Conservation (phyloP, 2,797 vertebrate species). For the Darevskia nairensis region DNA sequence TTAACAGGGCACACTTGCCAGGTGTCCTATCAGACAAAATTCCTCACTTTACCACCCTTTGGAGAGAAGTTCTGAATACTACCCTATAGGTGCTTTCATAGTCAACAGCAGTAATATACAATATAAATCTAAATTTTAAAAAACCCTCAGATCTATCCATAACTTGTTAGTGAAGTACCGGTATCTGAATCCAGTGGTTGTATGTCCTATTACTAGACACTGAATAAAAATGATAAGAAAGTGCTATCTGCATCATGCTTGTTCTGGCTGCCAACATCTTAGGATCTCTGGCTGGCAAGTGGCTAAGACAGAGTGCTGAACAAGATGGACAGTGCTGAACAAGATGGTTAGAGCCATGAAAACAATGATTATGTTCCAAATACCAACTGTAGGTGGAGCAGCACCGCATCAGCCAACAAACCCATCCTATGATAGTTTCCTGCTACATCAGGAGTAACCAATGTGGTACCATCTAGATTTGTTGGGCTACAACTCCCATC, state of each 20-base stretch:
- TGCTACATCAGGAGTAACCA: background rate
- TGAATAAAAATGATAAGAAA: too few species aligned
- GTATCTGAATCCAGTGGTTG: background rate
- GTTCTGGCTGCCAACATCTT: background rate
- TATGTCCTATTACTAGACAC: too few species aligned
- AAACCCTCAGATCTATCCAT: too few species aligned
- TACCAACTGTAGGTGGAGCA: background rate
- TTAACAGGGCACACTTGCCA: background rate
- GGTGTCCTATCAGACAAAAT: background rate
- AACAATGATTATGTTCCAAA: background rate
- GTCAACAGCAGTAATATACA: background rate
- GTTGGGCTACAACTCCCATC: too few species aligned
- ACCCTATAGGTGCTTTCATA: background rate
- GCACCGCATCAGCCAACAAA: background rate
- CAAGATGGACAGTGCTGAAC: background rate
- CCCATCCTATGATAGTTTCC: background rate
- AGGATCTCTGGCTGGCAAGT: background rate
- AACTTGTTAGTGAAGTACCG: too few species aligned
- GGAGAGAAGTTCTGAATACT: background rate
- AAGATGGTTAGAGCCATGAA: background rate
- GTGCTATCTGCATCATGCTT: background rate
- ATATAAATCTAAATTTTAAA: background rate
- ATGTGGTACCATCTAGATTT: too few species aligned
- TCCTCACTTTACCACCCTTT: background rate
- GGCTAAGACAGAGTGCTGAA: background rate